phyloP scores from a whole-genome alignment of 2,888 invertebrate genomes.

The Drosophila limbata region DNA sequence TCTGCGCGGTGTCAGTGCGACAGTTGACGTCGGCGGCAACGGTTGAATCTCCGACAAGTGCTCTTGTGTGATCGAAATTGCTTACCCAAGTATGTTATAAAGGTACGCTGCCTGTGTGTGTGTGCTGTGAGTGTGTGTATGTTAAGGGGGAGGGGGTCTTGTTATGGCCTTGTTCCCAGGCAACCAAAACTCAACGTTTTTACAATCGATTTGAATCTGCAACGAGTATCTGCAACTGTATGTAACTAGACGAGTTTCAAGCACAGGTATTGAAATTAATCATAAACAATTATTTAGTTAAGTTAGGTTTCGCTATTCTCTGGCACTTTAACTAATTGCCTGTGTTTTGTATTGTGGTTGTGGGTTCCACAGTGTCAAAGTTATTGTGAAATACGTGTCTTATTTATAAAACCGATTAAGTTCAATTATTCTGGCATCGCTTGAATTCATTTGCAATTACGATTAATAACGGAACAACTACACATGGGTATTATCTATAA shows the following conservation, averaged over 20 bases:
- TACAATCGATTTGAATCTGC: constrained; percentile 47
- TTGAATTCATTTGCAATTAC: constrained; percentile 18
- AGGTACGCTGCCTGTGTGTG: background rate
- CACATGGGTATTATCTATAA: background rate
- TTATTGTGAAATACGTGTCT: constrained; percentile 4
- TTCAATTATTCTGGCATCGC: constrained; percentile 27
- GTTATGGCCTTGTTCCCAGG: constrained; percentile 42
- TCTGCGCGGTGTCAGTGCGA: constrained; percentile 44
- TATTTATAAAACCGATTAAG: constrained; percentile 27
- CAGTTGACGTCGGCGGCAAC: constrained; percentile 45
- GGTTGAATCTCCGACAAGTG: constrained; percentile 42
- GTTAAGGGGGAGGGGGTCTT: constrained; percentile 5
- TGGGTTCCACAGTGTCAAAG: constrained; percentile 15
- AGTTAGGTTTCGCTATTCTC: constrained; percentile 7
- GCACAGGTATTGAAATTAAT: background rate
- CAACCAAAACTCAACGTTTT: constrained; percentile 33
- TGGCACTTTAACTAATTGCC: constrained; percentile 35
- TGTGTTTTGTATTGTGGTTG: constrained; percentile 12
- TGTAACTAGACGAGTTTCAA: constrained; percentile 1
- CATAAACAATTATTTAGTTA: constrained; percentile 14
- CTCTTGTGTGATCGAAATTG: constrained; percentile 23
- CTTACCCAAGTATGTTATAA: constrained; percentile 5
- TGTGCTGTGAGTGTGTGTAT: constrained; percentile 2
- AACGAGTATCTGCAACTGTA: constrained; percentile 7
- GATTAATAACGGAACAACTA: constrained; percentile 13